Conservation (phyloP, 2,113 vertebrate species). For the Cygnus buccinator region DNA sequence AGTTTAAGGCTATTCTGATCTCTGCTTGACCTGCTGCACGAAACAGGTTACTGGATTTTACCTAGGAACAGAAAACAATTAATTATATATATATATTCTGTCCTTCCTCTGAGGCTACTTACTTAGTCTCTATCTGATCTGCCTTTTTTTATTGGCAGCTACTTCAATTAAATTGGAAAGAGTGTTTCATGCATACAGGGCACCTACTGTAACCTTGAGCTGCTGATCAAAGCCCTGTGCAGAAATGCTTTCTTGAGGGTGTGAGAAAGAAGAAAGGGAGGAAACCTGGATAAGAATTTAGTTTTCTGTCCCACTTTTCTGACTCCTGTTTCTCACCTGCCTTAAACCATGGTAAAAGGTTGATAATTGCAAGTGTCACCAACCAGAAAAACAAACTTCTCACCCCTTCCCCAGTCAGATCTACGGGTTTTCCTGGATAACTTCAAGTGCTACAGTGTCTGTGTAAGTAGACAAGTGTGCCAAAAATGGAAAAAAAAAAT, state of each 20-base stretch:
- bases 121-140: background rate
- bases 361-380: background rate
- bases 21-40: background rate
- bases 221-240: background rate
- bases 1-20: background rate
- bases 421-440: background rate
- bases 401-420: background rate
- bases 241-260: background rate
- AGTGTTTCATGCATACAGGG: background rate
- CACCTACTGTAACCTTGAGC: constrained; percentile 20
- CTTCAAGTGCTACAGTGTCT: background rate
- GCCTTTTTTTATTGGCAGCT: constrained; percentile 23
- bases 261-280: background rate
- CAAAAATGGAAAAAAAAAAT: background rate
- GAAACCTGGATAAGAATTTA: background rate
- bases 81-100: background rate
- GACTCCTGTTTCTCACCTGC: background rate
- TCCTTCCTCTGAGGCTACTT: background rate
- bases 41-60: constrained; percentile 10
- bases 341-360: background rate
- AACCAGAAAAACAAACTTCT: background rate
- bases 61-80: background rate
- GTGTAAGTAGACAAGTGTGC: background rate
- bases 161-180: constrained; percentile 6
- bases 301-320: background rate